Evolutionary conservation across 2,113 vertebrate species (phyloP), one percentile per base, ranked within the genome.

Genomic region (Epinephelus moara): DNA sequence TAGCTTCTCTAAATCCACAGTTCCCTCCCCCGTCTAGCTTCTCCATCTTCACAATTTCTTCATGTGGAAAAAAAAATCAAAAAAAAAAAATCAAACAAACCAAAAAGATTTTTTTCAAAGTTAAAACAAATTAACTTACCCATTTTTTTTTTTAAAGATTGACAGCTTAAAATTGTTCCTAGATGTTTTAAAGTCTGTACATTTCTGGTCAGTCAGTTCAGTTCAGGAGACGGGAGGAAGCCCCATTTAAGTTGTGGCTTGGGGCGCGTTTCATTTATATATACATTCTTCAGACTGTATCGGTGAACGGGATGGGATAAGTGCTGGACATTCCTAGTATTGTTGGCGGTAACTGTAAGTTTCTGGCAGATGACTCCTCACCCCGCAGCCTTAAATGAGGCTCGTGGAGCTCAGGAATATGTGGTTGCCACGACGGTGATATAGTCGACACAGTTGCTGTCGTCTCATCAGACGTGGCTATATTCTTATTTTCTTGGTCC

Each of bases 261-360:
- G 91, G 95, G 96, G 96, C 95, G 94, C 93, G 92, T 86, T 91
- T 91, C 83, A 78, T 85, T 91, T 88, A 79, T 99, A 99, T 99
- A 97, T 98, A 99, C 98, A 99, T 99, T 99, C 98, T 98, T 99
- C 96, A 97, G 97, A 98, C 98, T 99, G 98, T 99, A 98, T 96
- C 97, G 97, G 98, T 99, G 98, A 98, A 99, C 96, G 96, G 95
- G 96, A 96, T 95, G 96, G 96, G 94, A 94, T 97, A 98, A 98
- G 97, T 98, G 97, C 97, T 97, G 97, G 96, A 99, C 98, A 98
- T 99, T 99, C 97, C 97, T 97, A 97, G 95, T 96, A 70, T 88
- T 92, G 96, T 97, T 97, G 96, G 97, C 97, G 95, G 95, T 96
- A 96, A 96, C 79, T 89, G 90, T 85, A 83, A 55, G 92, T 89